Evolutionary conservation across 30 jellyfish, hydroid and myxozoan species (phyloP).

Genomic region (Turritopsis dohrnii): DNA sequence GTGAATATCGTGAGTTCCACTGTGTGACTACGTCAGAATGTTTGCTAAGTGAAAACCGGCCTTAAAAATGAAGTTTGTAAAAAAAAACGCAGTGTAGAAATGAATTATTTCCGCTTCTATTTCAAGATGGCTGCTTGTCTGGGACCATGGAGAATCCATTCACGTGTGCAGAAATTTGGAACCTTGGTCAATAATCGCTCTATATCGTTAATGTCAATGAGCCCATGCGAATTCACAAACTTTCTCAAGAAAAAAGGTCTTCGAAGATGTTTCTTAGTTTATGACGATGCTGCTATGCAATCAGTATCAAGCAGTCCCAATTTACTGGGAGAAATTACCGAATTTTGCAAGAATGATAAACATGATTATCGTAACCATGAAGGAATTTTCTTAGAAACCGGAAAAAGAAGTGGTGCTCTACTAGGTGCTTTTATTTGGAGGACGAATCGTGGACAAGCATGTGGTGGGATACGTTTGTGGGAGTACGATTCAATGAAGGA

Average conservation of each 20-base stretch:
- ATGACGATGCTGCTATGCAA: constrained; percentile 29
- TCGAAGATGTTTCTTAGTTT: constrained; percentile 55
- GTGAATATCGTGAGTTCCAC: too few species aligned
- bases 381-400: constrained; percentile 72
- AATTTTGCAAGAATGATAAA: constrained; percentile 46
- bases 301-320: constrained; percentile 29
- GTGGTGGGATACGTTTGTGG: constrained; percentile 92
- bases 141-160: background rate
- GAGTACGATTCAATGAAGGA: constrained; percentile 63
- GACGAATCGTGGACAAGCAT: constrained; percentile 89
- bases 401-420: constrained; percentile 75
- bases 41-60: too few species aligned
- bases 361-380: constrained; percentile 61
- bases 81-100: too few species aligned
- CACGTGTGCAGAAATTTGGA: background rate
- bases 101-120: background rate
- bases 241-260: constrained; percentile 45
- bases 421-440: constrained; percentile 82
- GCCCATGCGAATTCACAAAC: constrained; percentile 58
- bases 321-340: constrained; percentile 26
- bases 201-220: constrained; percentile 13
- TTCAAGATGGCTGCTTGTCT: background rate
- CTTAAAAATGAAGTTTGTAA: too few species aligned
- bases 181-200: background rate
- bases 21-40: too few species aligned